Base-by-base conservation (phyloP, 2,888 invertebrate genomes). In the Cantharis nigra region DNA sequence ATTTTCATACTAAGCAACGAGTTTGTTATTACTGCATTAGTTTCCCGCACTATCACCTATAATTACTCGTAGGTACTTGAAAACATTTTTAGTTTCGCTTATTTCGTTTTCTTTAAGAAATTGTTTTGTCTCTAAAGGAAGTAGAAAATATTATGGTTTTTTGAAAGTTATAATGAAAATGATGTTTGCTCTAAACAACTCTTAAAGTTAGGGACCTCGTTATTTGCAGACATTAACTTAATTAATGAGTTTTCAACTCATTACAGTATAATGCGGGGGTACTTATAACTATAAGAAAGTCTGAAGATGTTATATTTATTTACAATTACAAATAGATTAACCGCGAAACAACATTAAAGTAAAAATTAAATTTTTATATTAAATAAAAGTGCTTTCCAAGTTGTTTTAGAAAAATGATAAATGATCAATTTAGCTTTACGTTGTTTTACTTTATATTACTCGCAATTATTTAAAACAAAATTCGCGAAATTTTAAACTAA, bases 231-330 rank as follows among this genome's bases (percentile, higher is more conserved):
- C 71, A 75, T 75, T 75, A 71, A 71, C 67, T 71, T 75, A 49
- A 49, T 49, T 49, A 75, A 75, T 75, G 71, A 75, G 75, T 75
- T 75, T 75, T 26, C 71, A 75, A 71, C 75, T 75, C 67, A 75
- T 75, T 75, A 75, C 71, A 71, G 67, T 67, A 71, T 75, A 75
- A 75, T 75, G 69, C 71, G 20, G 65, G 65, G 65, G 49, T n/a
- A n/a, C 49, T 49, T 49, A 13, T n/a, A 49, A 49, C n/a, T 49
- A 49, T 49, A 49, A 49, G 49, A 49, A 49, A n/a, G 49, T 13
- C 49, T 49, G 49, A 49, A 49, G 49, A 49, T 49, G n/a, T 49
- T 49, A 49, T 49, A 49, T 49, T 49, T 49, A 49, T 49, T n/a
- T 49, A 49, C 49, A 49, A 49, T 49, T 49, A 49, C 49, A 49